These are phyloP conservation scores for Tiphia femorata DNA, from an alignment of 2,888 invertebrate genomes.

Conservation along the genomic window DNA sequence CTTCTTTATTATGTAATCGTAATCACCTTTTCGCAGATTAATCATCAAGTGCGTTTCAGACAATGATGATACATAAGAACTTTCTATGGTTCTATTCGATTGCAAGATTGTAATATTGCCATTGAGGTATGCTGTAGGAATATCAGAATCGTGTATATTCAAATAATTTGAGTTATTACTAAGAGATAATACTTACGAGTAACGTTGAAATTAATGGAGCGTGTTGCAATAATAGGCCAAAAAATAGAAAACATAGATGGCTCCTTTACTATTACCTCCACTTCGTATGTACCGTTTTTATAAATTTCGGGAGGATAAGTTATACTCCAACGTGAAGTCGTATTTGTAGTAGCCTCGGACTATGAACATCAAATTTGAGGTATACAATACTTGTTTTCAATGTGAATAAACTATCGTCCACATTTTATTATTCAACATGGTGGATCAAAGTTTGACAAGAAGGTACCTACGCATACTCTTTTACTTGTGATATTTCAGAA, in stretches of 20 bases:
- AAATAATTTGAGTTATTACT: neutral
- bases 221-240: constrained; percentile 66
- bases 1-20: constrained; percentile 71
- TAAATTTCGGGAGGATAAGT: constrained; percentile 72
- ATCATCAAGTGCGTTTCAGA: constrained; percentile 66
- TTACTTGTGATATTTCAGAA: no score
- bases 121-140: constrained; percentile 74
- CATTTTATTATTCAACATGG: no score
- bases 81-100: constrained; percentile 72
- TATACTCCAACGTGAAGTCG: constrained; percentile 75
- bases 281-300: constrained; percentile 74
- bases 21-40: constrained; percentile 74
- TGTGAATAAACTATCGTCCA: no score
- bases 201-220: constrained; percentile 64
- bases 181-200: constrained; percentile 66
- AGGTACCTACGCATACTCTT: no score
- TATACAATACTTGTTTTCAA: no score
- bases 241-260: constrained; percentile 58
- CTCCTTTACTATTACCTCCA: constrained; percentile 71
- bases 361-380: constrained; percentile 17
- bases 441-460: no score
- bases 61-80: constrained; percentile 76
- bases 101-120: constrained; percentile 78
- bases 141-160: constrained; percentile 29
- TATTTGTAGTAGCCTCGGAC: constrained; percentile 61